Base-by-base conservation (phyloP, 2,888 invertebrate species). In the Clitarchus hookeri region DNA sequence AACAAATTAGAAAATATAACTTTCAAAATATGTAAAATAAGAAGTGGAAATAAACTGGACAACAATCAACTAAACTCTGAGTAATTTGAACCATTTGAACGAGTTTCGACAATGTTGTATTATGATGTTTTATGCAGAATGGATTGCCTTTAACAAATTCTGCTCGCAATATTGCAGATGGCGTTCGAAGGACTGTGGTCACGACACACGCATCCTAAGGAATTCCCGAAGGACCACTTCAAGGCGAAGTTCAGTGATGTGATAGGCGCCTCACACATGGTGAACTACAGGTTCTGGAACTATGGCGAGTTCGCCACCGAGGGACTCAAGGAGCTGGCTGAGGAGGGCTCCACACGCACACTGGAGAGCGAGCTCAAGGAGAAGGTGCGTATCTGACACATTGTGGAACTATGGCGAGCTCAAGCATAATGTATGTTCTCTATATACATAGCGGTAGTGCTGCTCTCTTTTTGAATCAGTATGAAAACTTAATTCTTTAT, bases 141-240 rank as follows among this genome's bases (percentile, higher is more conserved):
- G 8, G 8, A 48, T n/a, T 0, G 12, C 48, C 8, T 48, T 16
- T n/a, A 19, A 79, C 23, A 79, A 13, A 26, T 79, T 6, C 23
- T 12, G 25, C 25, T n/a, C 23, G 13, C 27, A 25, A 25, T 54
- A 83, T 87, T 87, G 36, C 87, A 90, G 90, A 88, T 94, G 88
- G 93, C 92, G 79, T 94, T 94, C 89, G 91, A 93, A 89, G 94
- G 94, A 1, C 90, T 93, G 26, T 95, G 94, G 94, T 94, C 94
- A 23, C 90, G 92, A 85, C 92, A 94, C 86, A 94, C 94, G 0
- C 94, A 95, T 90, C 94, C 94, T 0, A 94, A 93, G 65, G 93
- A 94, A 88, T 94, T 93, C 90, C 94, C 94, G 1, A 89, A 88
- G 89, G 92, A 93, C 88, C 91, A 91, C 85, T 92, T 92, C 90